A percentile compares a stretch with the other conserved stretches of the same genome.
Conservation (phyloP, 2,797 vertebrate species). For the Lutjanus campechanus region DNA sequence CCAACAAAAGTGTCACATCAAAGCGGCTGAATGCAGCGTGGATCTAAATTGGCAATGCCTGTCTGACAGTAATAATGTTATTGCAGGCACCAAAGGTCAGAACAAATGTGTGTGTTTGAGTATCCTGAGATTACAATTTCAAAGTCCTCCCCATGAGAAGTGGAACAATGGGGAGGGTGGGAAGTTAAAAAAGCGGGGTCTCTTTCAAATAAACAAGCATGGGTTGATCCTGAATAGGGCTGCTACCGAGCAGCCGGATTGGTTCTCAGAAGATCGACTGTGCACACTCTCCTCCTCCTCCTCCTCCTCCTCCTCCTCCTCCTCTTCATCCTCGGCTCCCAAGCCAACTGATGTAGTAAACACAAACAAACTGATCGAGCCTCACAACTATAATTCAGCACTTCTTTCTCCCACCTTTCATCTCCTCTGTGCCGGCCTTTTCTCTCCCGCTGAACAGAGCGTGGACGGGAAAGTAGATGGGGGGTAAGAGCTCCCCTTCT, state of each 20-base stretch:
- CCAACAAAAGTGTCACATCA: slow-evolving; percentile 16
- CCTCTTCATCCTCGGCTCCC: slow-evolving; percentile 36
- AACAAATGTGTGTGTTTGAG: slow-evolving; percentile 88
- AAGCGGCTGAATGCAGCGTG: slow-evolving; percentile 20
- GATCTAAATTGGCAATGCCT: slow-evolving; percentile 50
- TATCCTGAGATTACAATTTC: slow-evolving; percentile 89
- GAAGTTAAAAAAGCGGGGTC: slow-evolving; percentile 85
- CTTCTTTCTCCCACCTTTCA: slow-evolving; percentile 63
- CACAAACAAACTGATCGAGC: slow-evolving; percentile 71
- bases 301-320: slow-evolving; percentile 41
- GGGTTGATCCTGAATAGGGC: slow-evolving; percentile 75
- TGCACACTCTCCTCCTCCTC: slow-evolving; percentile 59
- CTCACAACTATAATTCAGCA: slow-evolving; percentile 67
- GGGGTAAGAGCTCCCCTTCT: slow-evolving; percentile 66
- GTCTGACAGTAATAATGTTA: slow-evolving; percentile 84
- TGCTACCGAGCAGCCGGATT: slow-evolving; percentile 79
- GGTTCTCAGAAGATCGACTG: slow-evolving; percentile 77
- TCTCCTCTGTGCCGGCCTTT: slow-evolving; percentile 36
- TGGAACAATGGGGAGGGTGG: slow-evolving; percentile 81
- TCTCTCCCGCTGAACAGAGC: slow-evolving; percentile 51
- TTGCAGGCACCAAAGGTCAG: slow-evolving; percentile 85
- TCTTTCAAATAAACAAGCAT: slow-evolving; percentile 89
- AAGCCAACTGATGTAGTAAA: slow-evolving; percentile 67
- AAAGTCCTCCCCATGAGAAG: slow-evolving; percentile 87
- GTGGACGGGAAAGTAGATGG: slow-evolving; percentile 73